phyloP scores from a whole-genome alignment of 92 coral and sea anemone species.

The Phenganax subtilis region DNA sequence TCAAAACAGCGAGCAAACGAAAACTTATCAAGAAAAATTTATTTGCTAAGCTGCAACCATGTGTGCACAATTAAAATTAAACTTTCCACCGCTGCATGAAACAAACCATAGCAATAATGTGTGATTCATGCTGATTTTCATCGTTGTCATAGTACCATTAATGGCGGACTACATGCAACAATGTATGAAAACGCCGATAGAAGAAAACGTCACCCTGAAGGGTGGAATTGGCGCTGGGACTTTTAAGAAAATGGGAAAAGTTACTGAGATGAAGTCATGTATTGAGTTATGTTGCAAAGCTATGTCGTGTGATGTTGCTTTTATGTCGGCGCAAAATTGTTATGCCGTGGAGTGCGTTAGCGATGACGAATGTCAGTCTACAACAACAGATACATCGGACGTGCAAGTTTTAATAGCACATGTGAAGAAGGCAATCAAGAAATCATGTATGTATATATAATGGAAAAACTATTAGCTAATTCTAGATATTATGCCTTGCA shows the following conservation, averaged over 20 bases:
- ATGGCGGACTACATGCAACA: conserved; percentile 62
- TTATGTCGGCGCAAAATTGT: conserved; percentile 89
- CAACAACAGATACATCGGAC: conserved; percentile 97
- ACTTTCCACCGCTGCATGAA: background rate
- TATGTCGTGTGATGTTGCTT: conserved; percentile 90
- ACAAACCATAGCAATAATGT: background rate
- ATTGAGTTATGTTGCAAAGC: conserved; percentile 95
- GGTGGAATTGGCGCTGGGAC: conserved; percentile 99
- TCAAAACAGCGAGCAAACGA: too few species aligned
- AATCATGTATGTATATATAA: conserved; percentile 41
- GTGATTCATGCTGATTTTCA: conserved; percentile 20
- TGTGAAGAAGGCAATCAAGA: conserved; percentile 83
- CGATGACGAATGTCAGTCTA: conserved; percentile 94
- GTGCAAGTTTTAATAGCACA: conserved; percentile 94
- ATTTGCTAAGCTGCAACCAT: too few species aligned
- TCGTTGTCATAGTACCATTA: conserved; percentile 20
- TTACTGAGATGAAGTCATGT: conserved; percentile 93
- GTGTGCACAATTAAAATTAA: too few species aligned
- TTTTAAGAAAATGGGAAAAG: conserved; percentile 88
- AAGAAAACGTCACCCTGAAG: conserved; percentile 89
- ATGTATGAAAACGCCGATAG: conserved; percentile 87
- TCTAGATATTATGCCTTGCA: too few species aligned
- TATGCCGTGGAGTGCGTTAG: conserved; percentile 99
- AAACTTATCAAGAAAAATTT: too few species aligned
- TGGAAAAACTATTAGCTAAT: background rate